Evolutionary conservation across 1,140 invertebrate genomes (phyloP).

Genomic region (Polypedilum pembai): DNA sequence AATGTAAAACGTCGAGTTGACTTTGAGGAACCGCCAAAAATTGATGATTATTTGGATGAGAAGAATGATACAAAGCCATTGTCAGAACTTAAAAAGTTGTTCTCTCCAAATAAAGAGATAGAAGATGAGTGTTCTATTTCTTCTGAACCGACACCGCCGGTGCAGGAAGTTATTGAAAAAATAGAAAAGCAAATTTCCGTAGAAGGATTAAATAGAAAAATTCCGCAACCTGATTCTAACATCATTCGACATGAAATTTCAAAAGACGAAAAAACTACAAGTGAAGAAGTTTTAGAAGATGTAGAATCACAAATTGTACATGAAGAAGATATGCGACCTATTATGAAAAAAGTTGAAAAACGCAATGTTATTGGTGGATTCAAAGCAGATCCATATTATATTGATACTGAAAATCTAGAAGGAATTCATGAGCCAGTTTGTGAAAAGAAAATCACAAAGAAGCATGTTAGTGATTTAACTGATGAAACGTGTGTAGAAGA

Average conservation of each 20-base stretch:
- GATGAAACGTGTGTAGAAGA: neutral
- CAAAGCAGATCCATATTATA: neutral
- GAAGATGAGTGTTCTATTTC: conserved; percentile 39
- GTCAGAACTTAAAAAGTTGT: conserved; percentile 36
- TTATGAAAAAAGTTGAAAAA: neutral
- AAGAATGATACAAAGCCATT: conserved; percentile 33
- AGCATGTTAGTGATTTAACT: neutral
- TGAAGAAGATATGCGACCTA: neutral
- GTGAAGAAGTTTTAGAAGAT: neutral
- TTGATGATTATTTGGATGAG: conserved; percentile 32
- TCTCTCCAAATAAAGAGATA: conserved; percentile 35
- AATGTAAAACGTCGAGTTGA: conserved; percentile 31
- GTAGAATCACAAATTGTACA: conserved; percentile 29
- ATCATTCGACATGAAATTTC: neutral
- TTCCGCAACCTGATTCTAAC: neutral
- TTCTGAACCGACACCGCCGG: conserved; percentile 2
- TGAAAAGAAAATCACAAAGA: conserved; percentile 22
- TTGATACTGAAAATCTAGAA: neutral
- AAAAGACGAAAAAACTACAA: neutral
- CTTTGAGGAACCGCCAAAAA: conserved; percentile 30
- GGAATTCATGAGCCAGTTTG: conserved; percentile 29
- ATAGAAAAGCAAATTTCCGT: conserved; percentile 21
- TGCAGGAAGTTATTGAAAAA: conserved; percentile 24
- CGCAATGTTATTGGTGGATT: neutral
- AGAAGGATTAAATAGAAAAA: neutral